phyloP scores from a whole-genome alignment of 2,113 vertebrate genomes.

The Axis porcinus region DNA sequence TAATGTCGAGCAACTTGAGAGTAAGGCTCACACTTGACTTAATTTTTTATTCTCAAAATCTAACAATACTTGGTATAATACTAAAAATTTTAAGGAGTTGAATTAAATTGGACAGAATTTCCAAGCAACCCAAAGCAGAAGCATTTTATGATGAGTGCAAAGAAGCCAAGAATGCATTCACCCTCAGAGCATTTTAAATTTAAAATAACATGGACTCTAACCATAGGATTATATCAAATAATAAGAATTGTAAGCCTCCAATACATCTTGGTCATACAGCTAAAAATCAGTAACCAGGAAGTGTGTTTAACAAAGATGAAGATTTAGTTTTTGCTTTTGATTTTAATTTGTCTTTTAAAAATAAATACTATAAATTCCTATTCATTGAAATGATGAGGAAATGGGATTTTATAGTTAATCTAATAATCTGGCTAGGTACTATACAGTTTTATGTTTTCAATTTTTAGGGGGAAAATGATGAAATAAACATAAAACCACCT shows the following conservation, averaged over 20 bases:
- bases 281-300: slow-evolving; percentile 20
- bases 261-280: neutral
- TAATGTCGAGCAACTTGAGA: neutral
- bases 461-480: slow-evolving; percentile 27
- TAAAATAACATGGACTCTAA: neutral
- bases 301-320: slow-evolving; percentile 15
- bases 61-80: neutral
- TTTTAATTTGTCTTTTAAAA: slow-evolving; percentile 35
- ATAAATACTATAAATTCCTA: neutral
- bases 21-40: neutral
- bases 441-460: neutral
- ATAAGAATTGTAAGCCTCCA: neutral
- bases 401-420: neutral
- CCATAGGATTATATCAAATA: neutral
- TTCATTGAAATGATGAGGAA: neutral
- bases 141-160: neutral
- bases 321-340: neutral
- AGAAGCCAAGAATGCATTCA: neutral
- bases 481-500: slow-evolving; percentile 29
- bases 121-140: neutral
- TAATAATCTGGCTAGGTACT: neutral
- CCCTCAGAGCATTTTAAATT: neutral
- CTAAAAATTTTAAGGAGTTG: neutral
- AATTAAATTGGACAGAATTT: slow-evolving; percentile 16
- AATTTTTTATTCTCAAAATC: slow-evolving; percentile 14